These are phyloP conservation scores for Mayetiola destructor DNA, from an alignment of 2,888 invertebrate genomes.

Conservation along the genomic window DNA sequence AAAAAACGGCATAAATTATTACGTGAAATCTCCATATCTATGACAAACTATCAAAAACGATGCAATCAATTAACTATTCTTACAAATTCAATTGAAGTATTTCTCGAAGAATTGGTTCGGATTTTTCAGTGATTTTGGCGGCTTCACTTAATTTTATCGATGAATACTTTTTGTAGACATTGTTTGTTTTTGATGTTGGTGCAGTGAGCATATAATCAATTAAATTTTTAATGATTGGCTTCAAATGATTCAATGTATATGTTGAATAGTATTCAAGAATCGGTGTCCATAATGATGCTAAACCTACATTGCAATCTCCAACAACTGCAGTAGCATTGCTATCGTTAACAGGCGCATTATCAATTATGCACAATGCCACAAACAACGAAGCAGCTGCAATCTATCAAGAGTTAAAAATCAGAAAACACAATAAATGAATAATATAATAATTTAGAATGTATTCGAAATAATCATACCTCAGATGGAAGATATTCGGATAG, in stretches of 20 bases:
- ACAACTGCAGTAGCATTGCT: conserved; percentile 27
- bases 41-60: no score
- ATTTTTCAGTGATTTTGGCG: background rate
- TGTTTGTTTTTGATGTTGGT: conserved; percentile 54
- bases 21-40: no score
- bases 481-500: conserved; percentile 70
- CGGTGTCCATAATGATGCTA: conserved; percentile 52
- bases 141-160: conserved; percentile 28
- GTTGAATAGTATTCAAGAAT: conserved; percentile 62
- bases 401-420: no score
- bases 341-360: conserved; percentile 26
- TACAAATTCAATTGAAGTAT: no score
- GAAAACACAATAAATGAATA: background rate
- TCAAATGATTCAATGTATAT: conserved; percentile 53
- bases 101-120: background rate
- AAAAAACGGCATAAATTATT: no score
- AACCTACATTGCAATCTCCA: background rate
- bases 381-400: conserved; percentile 32
- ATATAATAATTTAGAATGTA: background rate
- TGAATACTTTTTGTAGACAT: conserved; percentile 54
- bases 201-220: conserved; percentile 53
- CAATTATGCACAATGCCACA: conserved; percentile 24
- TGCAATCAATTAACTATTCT: no score
- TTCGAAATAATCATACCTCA: conserved; percentile 35
- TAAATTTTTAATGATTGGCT: conserved; percentile 51